Conservation (phyloP, 2,797 vertebrate genomes). For the Argya squamiceps region DNA sequence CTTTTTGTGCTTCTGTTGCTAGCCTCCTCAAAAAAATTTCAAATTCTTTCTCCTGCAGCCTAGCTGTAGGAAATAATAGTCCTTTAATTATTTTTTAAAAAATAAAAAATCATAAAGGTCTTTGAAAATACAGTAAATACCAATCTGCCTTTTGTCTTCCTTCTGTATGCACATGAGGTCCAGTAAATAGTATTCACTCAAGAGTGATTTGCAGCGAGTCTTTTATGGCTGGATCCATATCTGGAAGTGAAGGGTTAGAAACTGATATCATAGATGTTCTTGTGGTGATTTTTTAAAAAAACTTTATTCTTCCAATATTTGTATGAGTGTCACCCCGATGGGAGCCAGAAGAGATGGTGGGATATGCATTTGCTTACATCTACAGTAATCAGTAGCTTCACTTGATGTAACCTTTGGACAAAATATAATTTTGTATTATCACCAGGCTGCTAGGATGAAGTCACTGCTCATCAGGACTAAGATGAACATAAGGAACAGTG, state of each 20-base stretch:
- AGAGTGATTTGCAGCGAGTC: neutral
- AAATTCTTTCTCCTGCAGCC: neutral
- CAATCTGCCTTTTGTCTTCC: neutral
- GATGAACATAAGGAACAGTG: neutral
- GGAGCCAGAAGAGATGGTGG: neutral
- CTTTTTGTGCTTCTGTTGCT: neutral
- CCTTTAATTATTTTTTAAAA: neutral
- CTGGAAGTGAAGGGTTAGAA: neutral
- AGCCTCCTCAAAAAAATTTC: neutral
- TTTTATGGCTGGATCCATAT: neutral
- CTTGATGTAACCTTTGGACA: neutral
- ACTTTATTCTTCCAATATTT: neutral
- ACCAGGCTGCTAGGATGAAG: neutral
- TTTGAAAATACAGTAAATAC: neutral
- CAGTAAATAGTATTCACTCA: neutral
- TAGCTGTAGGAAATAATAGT: neutral
- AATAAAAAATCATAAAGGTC: neutral
- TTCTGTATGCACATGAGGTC: neutral
- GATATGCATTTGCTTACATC: neutral
- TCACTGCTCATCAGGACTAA: neutral
- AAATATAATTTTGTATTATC: neutral
- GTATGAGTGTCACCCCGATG: neutral
- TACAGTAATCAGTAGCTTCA: neutral
- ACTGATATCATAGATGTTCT: neutral
- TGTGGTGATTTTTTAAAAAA: neutral